A percentile compares a stretch with the other conserved stretches of the same genome.
Evolutionary conservation across 2,797 vertebrate species (phyloP).

Genomic region (Myotis pilosus): DNA sequence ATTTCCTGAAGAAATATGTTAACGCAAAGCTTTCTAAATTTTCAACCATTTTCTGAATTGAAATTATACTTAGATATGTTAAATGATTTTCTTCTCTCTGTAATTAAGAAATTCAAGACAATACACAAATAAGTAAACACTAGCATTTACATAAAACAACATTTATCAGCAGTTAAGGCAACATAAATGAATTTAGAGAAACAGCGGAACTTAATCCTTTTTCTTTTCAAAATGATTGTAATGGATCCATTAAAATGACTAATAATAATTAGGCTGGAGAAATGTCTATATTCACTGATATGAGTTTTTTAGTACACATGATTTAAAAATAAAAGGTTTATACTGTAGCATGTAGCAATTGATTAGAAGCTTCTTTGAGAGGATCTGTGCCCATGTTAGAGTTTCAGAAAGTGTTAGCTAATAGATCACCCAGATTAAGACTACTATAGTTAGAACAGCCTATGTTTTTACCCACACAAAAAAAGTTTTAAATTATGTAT

Average conservation of each 20-base stretch:
- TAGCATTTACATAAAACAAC: constrained; percentile 49
- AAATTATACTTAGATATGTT: constrained; percentile 55
- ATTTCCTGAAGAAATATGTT: constrained; percentile 58
- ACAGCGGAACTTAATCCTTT: background rate
- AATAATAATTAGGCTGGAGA: background rate
- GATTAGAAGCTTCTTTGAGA: constrained; percentile 14
- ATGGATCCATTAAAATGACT: constrained; percentile 21
- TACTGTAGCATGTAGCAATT: background rate
- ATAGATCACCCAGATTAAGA: background rate
- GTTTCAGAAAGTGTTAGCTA: background rate
- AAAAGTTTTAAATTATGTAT: constrained; percentile 30
- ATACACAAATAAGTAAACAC: constrained; percentile 52
- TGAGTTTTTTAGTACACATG: background rate
- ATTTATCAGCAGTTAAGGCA: constrained; percentile 34
- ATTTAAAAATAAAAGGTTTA: constrained; percentile 29
- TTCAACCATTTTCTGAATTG: constrained; percentile 57
- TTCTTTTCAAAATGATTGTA: constrained; percentile 33
- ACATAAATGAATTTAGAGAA: constrained; percentile 26
- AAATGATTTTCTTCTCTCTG: constrained; percentile 46
- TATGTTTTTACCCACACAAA: background rate
- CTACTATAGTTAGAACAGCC: background rate
- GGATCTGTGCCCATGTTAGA: background rate
- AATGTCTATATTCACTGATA: constrained; percentile 25
- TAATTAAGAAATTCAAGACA: constrained; percentile 47
- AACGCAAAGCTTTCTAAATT: constrained; percentile 62